Conservation (phyloP, 2,888 invertebrate genomes). For the Yponomeuta plumbellus region DNA sequence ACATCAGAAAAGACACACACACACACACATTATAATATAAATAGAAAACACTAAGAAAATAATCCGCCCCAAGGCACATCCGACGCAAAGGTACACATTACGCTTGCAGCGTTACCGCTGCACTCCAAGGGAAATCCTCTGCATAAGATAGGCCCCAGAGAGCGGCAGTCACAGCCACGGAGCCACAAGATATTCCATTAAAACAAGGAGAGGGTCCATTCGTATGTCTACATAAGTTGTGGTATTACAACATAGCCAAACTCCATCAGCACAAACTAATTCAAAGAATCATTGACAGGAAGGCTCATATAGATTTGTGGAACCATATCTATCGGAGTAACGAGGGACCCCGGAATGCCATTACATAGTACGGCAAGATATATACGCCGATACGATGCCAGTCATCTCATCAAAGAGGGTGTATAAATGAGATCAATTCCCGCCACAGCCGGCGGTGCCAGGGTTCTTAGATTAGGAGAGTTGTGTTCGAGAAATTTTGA, state of each 20-base stretch:
- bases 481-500: neutral
- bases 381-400: conserved; percentile 13
- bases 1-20: too few species aligned
- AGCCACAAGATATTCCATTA: too few species aligned
- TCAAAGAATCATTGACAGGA: neutral
- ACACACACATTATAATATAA: too few species aligned
- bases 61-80: too few species aligned
- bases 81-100: too few species aligned
- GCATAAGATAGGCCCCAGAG: too few species aligned
- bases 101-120: too few species aligned
- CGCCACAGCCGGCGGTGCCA: neutral
- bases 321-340: conserved; percentile 4
- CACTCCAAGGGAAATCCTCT: too few species aligned
- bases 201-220: too few species aligned
- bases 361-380: conserved; percentile 4
- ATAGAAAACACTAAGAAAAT: too few species aligned
- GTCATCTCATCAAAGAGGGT: conserved; percentile 20
- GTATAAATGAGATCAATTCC: conserved; percentile 20
- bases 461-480: neutral
- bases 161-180: too few species aligned
- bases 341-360: conserved; percentile 3
- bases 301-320: neutral
- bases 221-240: too few species aligned
- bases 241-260: neutral
- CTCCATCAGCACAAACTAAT: neutral